These are phyloP conservation scores for Petrocephalus sullivani DNA, from an alignment of 2,797 vertebrate genomes.

Conservation along the genomic window DNA sequence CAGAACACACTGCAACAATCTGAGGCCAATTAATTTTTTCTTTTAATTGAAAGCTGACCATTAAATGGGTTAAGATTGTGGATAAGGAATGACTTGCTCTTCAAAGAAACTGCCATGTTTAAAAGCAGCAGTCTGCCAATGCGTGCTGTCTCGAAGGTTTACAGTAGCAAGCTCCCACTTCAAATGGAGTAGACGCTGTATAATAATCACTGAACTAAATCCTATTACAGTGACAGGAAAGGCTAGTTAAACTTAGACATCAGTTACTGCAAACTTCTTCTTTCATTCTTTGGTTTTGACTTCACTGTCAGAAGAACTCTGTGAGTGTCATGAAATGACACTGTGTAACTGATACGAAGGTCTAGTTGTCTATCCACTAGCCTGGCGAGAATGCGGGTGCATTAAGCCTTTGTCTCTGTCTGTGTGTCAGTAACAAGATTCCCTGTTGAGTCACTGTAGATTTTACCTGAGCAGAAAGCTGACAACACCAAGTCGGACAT, in stretches of 20 bases:
- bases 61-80: neutral
- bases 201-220: constrained; percentile 11
- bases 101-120: neutral
- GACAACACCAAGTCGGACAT: neutral
- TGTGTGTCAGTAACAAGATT: neutral
- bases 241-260: neutral
- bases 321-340: neutral
- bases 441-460: neutral
- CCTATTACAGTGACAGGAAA: neutral
- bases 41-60: neutral
- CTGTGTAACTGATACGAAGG: neutral
- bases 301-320: neutral
- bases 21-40: neutral
- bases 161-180: neutral
- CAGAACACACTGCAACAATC: neutral
- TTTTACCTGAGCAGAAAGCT: neutral
- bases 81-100: neutral
- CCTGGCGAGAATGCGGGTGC: neutral
- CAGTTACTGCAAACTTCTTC: neutral
- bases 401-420: neutral
- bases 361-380: neutral
- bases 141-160: neutral
- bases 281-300: neutral
- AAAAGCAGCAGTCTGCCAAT: neutral
- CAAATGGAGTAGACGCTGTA: neutral